These are phyloP conservation scores for Podarcis cretensis DNA, from an alignment of 2,113 vertebrate genomes.

Conservation along the genomic window DNA sequence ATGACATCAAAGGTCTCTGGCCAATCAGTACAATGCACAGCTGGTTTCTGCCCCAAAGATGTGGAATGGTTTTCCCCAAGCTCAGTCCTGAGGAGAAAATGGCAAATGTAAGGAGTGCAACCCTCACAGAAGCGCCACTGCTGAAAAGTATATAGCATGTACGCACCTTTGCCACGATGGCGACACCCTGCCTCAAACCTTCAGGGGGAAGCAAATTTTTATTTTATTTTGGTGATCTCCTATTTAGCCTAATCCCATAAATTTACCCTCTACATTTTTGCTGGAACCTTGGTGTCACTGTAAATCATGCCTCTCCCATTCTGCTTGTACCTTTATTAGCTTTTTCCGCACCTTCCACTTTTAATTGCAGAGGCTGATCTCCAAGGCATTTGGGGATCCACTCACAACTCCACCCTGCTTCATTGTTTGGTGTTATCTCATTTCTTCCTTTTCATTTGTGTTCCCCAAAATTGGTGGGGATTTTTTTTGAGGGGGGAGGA, in stretches of 20 bases:
- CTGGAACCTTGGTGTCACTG: fast-evolving
- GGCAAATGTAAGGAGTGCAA: background rate
- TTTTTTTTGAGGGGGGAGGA: background rate
- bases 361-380: slow-evolving; percentile 15
- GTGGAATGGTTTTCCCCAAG: background rate
- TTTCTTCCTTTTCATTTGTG: slow-evolving; percentile 52
- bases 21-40: background rate
- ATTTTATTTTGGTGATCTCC: fast-evolving
- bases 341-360: slow-evolving; percentile 29
- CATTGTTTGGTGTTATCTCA: slow-evolving; percentile 47
- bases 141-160: background rate
- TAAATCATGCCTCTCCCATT: background rate
- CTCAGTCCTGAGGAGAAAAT: background rate
- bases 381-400: background rate
- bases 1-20: background rate
- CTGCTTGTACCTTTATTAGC: slow-evolving; percentile 14
- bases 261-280: background rate
- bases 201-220: background rate
- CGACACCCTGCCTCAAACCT: background rate
- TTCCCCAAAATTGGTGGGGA: slow-evolving; percentile 34
- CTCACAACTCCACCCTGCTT: slow-evolving; percentile 42
- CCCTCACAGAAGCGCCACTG: too few species aligned
- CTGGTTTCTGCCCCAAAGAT: background rate
- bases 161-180: background rate
- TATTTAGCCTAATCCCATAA: background rate